Conservation (phyloP, 2,888 invertebrate species). For the Drosophila subquinaria region DNA sequence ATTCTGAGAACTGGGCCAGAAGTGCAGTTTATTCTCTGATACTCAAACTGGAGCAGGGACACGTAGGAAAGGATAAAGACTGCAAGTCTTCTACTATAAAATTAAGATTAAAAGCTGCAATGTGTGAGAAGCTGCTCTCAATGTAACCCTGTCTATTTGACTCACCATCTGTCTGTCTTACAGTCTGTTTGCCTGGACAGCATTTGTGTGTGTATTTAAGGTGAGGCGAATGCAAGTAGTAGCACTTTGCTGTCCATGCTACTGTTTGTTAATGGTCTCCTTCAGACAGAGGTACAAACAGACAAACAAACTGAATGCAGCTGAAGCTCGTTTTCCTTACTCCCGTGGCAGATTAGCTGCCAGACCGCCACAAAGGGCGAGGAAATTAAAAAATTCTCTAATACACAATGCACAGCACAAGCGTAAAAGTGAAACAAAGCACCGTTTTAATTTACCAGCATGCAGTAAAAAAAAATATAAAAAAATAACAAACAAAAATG, state of each 20-base stretch:
- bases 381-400: slow-evolving; percentile 68
- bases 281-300: slow-evolving; percentile 17
- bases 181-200: slow-evolving; percentile 5
- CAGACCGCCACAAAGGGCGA: slow-evolving; percentile 57
- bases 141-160: slow-evolving; percentile 10
- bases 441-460: slow-evolving; percentile 68
- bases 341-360: slow-evolving; percentile 61
- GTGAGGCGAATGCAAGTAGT: slow-evolving; percentile 41
- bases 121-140: slow-evolving; percentile 30
- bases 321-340: slow-evolving; percentile 19
- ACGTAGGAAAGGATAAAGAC: slow-evolving; percentile 13
- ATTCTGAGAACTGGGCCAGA: slow-evolving; percentile 7
- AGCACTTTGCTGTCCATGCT: slow-evolving; percentile 53
- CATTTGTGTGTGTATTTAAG: slow-evolving; percentile 50
- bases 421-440: slow-evolving; percentile 72
- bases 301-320: slow-evolving; percentile 25
- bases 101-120: slow-evolving; percentile 77
- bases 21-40: slow-evolving; percentile 26
- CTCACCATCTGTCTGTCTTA: not conserved
- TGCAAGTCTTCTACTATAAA: slow-evolving; percentile 63
- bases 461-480: slow-evolving; percentile 28
- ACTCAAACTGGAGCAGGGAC: slow-evolving; percentile 29
- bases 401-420: slow-evolving; percentile 54
- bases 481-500: slow-evolving; percentile 5
- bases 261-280: slow-evolving; percentile 69